A percentile compares a stretch with the other conserved stretches of the same genome.
phyloP scores from a whole-genome alignment of 53 echinoderm and acorn worm species.

The Holothuria scabra region DNA sequence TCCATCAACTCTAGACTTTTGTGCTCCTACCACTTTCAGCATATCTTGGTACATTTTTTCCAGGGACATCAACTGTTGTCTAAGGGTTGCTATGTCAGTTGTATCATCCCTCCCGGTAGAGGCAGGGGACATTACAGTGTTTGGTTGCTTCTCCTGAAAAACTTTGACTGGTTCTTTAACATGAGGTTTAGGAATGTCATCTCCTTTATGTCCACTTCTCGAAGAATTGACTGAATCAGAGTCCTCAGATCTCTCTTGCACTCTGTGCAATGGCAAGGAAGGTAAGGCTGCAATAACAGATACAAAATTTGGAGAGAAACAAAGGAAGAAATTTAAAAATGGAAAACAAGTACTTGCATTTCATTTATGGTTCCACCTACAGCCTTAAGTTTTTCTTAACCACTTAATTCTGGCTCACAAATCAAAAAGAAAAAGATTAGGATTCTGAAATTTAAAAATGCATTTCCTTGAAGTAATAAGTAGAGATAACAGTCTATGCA shows the following conservation, averaged over 20 bases:
- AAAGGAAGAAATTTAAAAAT: too few relatives aligned
- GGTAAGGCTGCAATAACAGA: conserved; percentile 53
- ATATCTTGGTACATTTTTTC: conserved; percentile 96
- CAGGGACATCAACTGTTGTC: conserved; percentile 77
- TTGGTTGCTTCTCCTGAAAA: not conserved
- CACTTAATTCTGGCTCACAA: too few relatives aligned
- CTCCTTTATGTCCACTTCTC: conserved; percentile 9
- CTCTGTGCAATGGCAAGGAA: conserved; percentile 58
- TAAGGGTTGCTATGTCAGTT: conserved; percentile 73
- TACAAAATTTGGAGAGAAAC: not conserved
- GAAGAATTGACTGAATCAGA: conserved; percentile 65
- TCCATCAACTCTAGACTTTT: not conserved
- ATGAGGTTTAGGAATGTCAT: not conserved
- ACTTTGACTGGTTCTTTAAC: conserved; percentile 21
- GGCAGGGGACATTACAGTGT: not conserved
- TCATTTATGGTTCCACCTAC: too few relatives aligned
- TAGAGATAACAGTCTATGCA: too few relatives aligned
- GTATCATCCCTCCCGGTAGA: conserved; percentile 43
- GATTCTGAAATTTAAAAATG: too few relatives aligned
- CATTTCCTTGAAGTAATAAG: too few relatives aligned
- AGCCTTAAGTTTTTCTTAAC: too few relatives aligned
- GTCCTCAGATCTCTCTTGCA: conserved; percentile 72
- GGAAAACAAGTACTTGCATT: too few relatives aligned
- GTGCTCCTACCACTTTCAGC: conserved; percentile 54
- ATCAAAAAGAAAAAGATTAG: too few relatives aligned